A percentile compares a stretch with the other conserved stretches of the same genome.
phyloP scores from a whole-genome alignment of 2,888 invertebrate species.

The Chymomyza procnemis region DNA sequence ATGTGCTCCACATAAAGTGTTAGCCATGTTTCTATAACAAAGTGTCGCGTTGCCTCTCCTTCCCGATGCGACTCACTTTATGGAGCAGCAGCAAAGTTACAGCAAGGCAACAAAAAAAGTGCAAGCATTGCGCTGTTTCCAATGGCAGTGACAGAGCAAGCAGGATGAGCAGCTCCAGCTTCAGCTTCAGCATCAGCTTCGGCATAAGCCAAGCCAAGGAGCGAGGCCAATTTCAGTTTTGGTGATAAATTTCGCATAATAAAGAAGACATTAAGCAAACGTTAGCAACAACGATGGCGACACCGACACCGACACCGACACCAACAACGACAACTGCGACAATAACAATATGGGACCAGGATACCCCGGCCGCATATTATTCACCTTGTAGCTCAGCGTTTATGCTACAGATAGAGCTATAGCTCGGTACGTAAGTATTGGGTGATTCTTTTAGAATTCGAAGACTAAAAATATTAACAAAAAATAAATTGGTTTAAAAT shows the following conservation, averaged over 20 bases:
- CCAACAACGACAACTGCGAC: slow-evolving; percentile 34
- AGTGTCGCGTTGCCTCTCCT: not conserved
- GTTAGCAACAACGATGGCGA: slow-evolving; percentile 42
- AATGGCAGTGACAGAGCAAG: not conserved
- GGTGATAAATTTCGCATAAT: slow-evolving; percentile 74
- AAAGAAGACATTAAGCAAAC: slow-evolving; percentile 75
- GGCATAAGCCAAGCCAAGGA: slow-evolving; percentile 31
- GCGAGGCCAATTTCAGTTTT: slow-evolving; percentile 63
- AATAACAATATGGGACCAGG: slow-evolving; percentile 52
- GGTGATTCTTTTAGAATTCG: too few species aligned
- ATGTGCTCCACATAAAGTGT: slow-evolving; percentile 49
- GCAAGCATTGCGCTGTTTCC: slow-evolving; percentile 37
- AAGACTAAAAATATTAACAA: too few species aligned
- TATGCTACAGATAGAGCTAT: not conserved
- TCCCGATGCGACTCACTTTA: slow-evolving; percentile 26
- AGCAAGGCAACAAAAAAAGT: slow-evolving; percentile 44
- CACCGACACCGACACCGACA: not conserved
- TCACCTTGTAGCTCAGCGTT: not conserved
- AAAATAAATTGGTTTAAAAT: too few species aligned
- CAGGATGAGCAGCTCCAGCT: slow-evolving; percentile 2
- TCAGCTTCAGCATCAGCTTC: slow-evolving; percentile 29
- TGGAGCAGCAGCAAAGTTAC: slow-evolving; percentile 44
- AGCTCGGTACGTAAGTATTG: too few species aligned
- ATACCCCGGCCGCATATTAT: not conserved
- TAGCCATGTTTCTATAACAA: slow-evolving; percentile 51